phyloP scores from a whole-genome alignment of 2,797 vertebrate species.

The Delichon dasypus region DNA sequence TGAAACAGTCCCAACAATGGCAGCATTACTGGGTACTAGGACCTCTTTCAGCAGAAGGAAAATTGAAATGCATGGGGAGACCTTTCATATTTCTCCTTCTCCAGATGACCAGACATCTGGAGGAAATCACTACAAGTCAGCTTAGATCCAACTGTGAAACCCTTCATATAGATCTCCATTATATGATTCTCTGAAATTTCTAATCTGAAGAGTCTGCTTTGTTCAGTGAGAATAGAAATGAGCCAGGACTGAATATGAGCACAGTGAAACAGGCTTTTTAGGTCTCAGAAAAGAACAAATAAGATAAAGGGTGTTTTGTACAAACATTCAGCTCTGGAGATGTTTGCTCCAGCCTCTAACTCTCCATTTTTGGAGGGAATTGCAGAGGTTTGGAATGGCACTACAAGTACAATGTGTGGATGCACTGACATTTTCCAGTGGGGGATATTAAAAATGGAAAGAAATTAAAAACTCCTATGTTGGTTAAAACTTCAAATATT shows the following conservation, averaged over 20 bases:
- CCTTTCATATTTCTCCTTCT: background rate
- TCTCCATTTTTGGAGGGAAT: background rate
- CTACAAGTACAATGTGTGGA: background rate
- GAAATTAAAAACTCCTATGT: constrained; percentile 45
- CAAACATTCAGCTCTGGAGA: background rate
- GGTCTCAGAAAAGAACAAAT: background rate
- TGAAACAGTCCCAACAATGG: background rate
- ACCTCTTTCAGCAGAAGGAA: background rate
- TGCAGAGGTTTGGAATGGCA: background rate
- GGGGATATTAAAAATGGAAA: background rate
- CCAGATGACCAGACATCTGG: background rate
- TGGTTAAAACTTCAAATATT: constrained; percentile 43
- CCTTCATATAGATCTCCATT: background rate
- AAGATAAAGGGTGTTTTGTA: background rate
- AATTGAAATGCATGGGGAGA: background rate
- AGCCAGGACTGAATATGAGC: background rate
- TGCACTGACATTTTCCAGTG: constrained; percentile 11
- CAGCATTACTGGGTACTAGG: background rate
- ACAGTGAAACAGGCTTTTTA: background rate
- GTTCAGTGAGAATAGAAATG: background rate
- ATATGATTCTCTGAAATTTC: background rate
- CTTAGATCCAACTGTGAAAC: background rate
- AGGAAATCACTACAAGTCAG: background rate
- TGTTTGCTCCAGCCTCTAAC: background rate
- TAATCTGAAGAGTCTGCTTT: background rate